A percentile compares a stretch with the other conserved stretches of the same genome.
These are phyloP conservation scores for Araneus ventricosus DNA, from an alignment of 1,140 invertebrate species.

Conservation along the genomic window DNA sequence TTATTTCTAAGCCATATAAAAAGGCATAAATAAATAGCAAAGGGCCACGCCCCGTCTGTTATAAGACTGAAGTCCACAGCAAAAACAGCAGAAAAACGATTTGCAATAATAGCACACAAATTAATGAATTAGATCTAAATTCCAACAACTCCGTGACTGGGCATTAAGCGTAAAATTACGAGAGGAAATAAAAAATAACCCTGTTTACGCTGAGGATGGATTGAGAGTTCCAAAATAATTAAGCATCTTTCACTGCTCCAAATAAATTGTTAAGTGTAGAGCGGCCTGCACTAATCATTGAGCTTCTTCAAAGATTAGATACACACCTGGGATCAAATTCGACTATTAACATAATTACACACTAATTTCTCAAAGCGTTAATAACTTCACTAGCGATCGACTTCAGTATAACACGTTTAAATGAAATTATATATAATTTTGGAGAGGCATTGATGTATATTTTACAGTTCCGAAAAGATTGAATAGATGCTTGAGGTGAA, in stretches of 20 bases:
- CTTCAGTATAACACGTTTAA: too few species aligned
- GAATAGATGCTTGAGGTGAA: too few species aligned
- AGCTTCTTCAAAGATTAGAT: background rate
- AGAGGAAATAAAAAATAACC: background rate
- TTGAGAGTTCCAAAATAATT: background rate
- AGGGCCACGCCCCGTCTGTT: background rate
- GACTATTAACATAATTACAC: background rate
- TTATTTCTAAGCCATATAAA: background rate
- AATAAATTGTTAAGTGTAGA: background rate
- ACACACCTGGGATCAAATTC: background rate
- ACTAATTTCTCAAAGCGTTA: background rate
- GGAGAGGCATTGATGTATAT: too few species aligned
- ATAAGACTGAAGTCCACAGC: background rate
- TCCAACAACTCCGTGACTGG: background rate
- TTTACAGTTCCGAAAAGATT: too few species aligned
- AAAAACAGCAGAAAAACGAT: background rate
- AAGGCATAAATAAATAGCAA: background rate
- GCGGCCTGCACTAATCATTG: background rate
- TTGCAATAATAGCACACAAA: background rate
- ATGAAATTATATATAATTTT: too few species aligned
- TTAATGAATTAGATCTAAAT: constrained; percentile 1
- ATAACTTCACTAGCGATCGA: background rate
- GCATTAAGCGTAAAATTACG: background rate
- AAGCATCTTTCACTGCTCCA: background rate
- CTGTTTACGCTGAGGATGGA: background rate